These are phyloP conservation scores for Orgyia antiqua DNA, from an alignment of 2,888 invertebrate genomes.

Conservation along the genomic window DNA sequence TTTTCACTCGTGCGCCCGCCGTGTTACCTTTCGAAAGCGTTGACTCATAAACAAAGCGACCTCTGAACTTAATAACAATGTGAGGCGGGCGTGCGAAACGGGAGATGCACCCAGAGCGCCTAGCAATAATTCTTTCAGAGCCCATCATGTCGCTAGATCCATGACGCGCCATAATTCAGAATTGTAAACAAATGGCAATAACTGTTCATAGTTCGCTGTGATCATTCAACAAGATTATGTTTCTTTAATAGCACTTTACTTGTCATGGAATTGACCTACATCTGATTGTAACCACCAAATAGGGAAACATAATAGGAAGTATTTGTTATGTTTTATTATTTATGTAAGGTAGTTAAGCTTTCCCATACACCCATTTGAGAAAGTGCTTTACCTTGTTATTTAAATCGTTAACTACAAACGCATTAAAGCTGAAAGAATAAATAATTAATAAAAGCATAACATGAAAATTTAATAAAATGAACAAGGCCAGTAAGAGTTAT, in stretches of 20 bases:
- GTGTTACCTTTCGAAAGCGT: conserved; percentile 75
- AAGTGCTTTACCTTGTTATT: too few species aligned
- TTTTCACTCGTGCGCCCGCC: conserved; percentile 65
- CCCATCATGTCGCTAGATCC: conserved; percentile 55
- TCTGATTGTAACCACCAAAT: conserved; percentile 48
- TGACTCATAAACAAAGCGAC: conserved; percentile 74
- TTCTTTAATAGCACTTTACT: conserved; percentile 50
- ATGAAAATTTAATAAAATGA: conserved; percentile 12
- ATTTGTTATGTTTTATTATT: too few species aligned
- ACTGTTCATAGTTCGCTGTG: conserved; percentile 46
- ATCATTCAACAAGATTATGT: conserved; percentile 50
- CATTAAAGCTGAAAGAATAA: too few species aligned
- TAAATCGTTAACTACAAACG: too few species aligned
- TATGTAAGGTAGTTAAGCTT: too few species aligned
- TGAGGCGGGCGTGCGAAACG: conserved; percentile 73
- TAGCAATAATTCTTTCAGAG: conserved; percentile 67
- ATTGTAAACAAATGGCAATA: conserved; percentile 43
- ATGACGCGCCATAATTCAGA: conserved; percentile 57
- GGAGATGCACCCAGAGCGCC: conserved; percentile 64
- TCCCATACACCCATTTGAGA: too few species aligned
- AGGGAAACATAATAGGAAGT: conserved; percentile 31
- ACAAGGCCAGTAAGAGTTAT: conserved; percentile 51
- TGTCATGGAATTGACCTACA: conserved; percentile 57
- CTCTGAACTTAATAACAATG: conserved; percentile 76
- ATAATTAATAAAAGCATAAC: conserved; percentile 11